These are phyloP conservation scores for Leucania comma DNA, from an alignment of 2,888 invertebrate genomes.

Conservation along the genomic window DNA sequence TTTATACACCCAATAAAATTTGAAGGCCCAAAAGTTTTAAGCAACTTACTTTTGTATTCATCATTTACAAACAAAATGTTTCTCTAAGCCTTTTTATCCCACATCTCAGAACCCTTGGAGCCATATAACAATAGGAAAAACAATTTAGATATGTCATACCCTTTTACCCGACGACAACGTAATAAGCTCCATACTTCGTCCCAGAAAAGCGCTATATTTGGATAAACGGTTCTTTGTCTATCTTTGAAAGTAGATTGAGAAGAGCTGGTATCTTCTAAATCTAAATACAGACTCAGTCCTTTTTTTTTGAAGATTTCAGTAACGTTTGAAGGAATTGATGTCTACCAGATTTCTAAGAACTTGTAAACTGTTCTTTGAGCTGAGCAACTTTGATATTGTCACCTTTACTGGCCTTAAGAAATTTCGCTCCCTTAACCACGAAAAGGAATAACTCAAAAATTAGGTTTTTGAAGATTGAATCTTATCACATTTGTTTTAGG, in stretches of 20 bases:
- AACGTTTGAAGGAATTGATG: not conserved
- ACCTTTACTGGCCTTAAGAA: not conserved
- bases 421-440: too few species aligned
- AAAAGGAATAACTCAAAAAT: not conserved
- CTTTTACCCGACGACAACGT: conserved; percentile 58
- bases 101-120: conserved; percentile 48
- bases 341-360: conserved; percentile 3
- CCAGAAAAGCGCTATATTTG: conserved; percentile 40
- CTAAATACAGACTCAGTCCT: conserved; percentile 26
- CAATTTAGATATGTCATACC: conserved; percentile 64
- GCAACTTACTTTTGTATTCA: conserved; percentile 36
- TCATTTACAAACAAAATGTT: conserved; percentile 49
- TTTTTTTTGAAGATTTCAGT: conserved; percentile 14
- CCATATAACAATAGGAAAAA: conserved; percentile 60
- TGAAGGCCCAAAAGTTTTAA: conserved; percentile 19
- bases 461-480: too few species aligned
- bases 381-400: not conserved
- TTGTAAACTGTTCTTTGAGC: conserved; percentile 12
- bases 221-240: conserved; percentile 51
- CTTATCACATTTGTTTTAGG: too few species aligned
- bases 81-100: conserved; percentile 45
- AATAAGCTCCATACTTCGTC: conserved; percentile 50
- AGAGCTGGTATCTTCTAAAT: conserved; percentile 50
- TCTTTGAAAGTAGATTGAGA: conserved; percentile 26
- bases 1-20: conserved; percentile 12